phyloP scores from a whole-genome alignment of 2,888 invertebrate genomes.

The Poecilus cupreus region DNA sequence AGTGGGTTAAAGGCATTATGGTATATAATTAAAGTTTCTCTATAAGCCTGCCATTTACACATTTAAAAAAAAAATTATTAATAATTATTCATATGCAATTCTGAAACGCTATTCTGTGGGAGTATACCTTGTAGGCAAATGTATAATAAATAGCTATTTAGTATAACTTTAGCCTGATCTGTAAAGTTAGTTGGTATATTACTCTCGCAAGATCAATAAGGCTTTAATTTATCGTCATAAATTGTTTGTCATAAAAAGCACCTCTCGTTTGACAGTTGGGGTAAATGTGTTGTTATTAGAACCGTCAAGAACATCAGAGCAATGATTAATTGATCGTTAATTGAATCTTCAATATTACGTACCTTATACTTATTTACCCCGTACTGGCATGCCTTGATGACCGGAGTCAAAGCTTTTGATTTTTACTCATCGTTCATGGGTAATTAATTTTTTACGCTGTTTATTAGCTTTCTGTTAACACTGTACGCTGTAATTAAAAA shows the following conservation, averaged over 20 bases:
- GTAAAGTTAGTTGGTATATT: background rate
- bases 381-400: background rate
- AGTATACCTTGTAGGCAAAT: background rate
- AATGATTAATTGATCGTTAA: conserved; percentile 52
- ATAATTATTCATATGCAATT: too few relatives aligned
- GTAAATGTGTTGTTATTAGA: conserved; percentile 47
- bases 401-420: background rate
- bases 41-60: too few relatives aligned
- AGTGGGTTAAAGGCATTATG: too few relatives aligned
- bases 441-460: background rate
- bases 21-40: too few relatives aligned
- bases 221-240: conserved; percentile 35
- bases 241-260: background rate
- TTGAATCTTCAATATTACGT: conserved; percentile 50
- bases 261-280: background rate
- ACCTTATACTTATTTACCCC: conserved; percentile 10
- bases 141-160: background rate
- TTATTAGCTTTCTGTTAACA: background rate
- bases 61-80: too few relatives aligned
- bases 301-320: conserved; percentile 38
- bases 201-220: conserved; percentile 18
- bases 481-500: too few relatives aligned
- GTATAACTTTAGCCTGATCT: background rate
- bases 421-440: background rate
- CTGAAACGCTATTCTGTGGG: background rate